These are phyloP conservation scores for Phyllotreta cruciferae DNA, from an alignment of 2,888 invertebrate genomes.

Conservation along the genomic window DNA sequence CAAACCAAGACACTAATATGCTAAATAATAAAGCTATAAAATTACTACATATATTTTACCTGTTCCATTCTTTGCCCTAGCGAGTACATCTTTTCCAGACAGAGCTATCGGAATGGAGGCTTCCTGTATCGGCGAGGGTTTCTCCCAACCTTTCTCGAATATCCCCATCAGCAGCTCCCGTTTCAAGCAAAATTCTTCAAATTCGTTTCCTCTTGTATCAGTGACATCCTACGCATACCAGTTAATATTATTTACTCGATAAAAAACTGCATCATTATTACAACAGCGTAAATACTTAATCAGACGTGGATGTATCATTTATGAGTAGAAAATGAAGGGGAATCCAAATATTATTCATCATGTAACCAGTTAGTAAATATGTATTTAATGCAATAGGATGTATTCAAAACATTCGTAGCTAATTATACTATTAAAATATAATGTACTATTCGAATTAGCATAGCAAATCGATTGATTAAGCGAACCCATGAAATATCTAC, in stretches of 20 bases:
- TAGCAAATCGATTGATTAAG: no score
- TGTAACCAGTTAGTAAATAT: conserved; percentile 11
- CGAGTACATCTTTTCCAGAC: conserved; percentile 96
- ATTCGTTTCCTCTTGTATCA: conserved; percentile 98
- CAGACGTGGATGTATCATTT: conserved; percentile 54
- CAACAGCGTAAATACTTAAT: conserved; percentile 26
- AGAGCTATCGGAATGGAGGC: conserved; percentile 98
- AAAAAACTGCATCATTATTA: conserved; percentile 4
- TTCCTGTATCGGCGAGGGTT: conserved; percentile 99
- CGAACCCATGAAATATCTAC: no score
- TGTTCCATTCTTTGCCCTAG: conserved; percentile 99
- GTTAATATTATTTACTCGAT: not conserved
- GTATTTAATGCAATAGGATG: not conserved
- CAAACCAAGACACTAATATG: conserved; percentile 47
- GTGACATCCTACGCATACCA: conserved; percentile 84
- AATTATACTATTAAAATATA: no score
- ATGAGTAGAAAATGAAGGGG: conserved; percentile 56
- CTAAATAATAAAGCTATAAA: no score
- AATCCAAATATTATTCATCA: conserved; percentile 55
- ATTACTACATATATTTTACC: no score
- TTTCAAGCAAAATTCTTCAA: conserved; percentile 98
- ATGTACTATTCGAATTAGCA: no score
- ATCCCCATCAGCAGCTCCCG: conserved; percentile 99
- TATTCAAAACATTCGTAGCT: no score
- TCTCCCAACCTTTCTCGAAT: conserved; percentile 99